Conservation (phyloP, 1,140 invertebrate species). For the Samia ricini region DNA sequence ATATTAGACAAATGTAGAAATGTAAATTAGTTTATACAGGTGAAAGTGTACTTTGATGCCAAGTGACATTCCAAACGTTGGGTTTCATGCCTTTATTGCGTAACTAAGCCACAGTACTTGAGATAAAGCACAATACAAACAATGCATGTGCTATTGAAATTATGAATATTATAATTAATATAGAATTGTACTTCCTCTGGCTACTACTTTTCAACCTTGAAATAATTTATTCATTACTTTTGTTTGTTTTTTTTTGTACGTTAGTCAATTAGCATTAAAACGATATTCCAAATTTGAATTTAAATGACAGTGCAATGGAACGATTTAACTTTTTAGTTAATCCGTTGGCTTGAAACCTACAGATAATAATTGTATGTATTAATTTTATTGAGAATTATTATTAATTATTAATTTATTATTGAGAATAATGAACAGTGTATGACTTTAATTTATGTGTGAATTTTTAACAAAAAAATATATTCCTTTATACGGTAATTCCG, state of each 20-base stretch:
- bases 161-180: background rate
- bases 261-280: background rate
- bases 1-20: background rate
- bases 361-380: background rate
- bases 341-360: too few relatives aligned
- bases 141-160: background rate
- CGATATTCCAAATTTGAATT: background rate
- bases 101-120: background rate
- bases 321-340: background rate
- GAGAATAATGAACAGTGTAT: too few relatives aligned
- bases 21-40: background rate
- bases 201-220: background rate
- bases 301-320: background rate
- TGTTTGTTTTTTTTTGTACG: background rate
- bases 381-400: too few relatives aligned
- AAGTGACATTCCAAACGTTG: background rate
- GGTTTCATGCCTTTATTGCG: background rate
- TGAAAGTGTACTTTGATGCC: background rate
- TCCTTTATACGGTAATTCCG: background rate
- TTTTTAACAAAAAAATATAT: too few relatives aligned
- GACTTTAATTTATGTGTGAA: too few relatives aligned
- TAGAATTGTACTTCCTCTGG: background rate
- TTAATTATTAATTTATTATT: too few relatives aligned
- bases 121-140: background rate
- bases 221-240: background rate